Evolutionary conservation across 35 echinoderm and acorn worm genomes (phyloP).

Genomic region (Diadema setosum): DNA sequence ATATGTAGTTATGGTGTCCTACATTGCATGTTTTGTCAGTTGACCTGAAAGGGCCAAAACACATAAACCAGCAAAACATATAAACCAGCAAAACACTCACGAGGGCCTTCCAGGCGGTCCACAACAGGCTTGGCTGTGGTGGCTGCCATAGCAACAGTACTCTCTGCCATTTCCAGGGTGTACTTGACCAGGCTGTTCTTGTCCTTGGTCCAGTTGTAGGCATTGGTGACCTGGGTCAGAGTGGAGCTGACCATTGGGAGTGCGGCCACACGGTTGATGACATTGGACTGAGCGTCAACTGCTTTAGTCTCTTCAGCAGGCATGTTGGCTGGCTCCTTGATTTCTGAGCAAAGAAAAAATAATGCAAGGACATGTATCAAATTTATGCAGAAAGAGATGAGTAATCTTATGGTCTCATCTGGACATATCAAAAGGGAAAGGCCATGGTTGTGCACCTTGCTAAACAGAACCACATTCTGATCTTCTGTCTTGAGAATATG

Average conservation of each 20-base stretch:
- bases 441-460: too few relatives aligned
- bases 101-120: slow-evolving; percentile 59
- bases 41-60: not conserved
- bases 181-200: slow-evolving; percentile 57
- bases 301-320: not conserved
- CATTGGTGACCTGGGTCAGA: slow-evolving; percentile 59
- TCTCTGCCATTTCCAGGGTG: slow-evolving; percentile 78
- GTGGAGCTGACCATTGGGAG: slow-evolving; percentile 83
- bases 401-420: too few relatives aligned
- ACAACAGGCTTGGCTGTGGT: slow-evolving; percentile 90
- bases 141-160: slow-evolving; percentile 74
- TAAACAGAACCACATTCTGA: too few relatives aligned
- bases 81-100: slow-evolving; percentile 2
- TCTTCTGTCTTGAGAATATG: too few relatives aligned
- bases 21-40: too few relatives aligned
- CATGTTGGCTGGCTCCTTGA: not conserved
- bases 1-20: too few relatives aligned
- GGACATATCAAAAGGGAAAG: too few relatives aligned
- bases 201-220: slow-evolving; percentile 94
- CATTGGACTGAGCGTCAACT: not conserved
- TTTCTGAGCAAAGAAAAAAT: too few relatives aligned
- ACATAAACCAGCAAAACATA: not conserved
- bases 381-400: too few relatives aligned
- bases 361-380: too few relatives aligned
- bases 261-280: slow-evolving; percentile 53